Evolutionary conservation across 2,888 invertebrate species (phyloP).

Genomic region (Periphyllus acericola): DNA sequence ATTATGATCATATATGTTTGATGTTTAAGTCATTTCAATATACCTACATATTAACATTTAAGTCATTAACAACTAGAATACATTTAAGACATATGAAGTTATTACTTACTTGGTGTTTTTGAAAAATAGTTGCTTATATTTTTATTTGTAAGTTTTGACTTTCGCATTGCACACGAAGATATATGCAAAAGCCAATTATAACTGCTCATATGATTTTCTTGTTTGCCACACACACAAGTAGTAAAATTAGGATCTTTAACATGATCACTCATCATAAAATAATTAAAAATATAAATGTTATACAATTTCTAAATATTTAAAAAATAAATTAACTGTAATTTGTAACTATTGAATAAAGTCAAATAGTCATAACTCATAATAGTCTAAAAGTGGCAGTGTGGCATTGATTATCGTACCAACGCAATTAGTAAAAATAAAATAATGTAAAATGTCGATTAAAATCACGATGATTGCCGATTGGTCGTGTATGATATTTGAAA

Average conservation of each 20-base stretch:
- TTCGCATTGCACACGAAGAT: constrained; percentile 3
- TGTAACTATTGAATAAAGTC: not conserved
- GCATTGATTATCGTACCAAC: not conserved
- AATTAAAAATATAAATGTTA: constrained; percentile 9
- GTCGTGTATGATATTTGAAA: constrained; percentile 1
- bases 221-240: constrained; percentile 10
- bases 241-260: constrained; percentile 8
- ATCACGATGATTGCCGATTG: not conserved
- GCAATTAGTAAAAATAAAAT: not conserved
- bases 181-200: constrained; percentile 18
- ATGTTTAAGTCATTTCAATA: no score
- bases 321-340: not conserved
- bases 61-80: no score
- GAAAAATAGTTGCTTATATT: constrained; percentile 13
- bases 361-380: not conserved
- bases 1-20: no score
- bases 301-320: constrained; percentile 3
- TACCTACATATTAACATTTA: no score
- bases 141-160: constrained; percentile 3
- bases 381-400: not conserved
- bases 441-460: not conserved
- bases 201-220: constrained; percentile 12
- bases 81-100: no score
- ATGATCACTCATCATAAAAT: constrained; percentile 17
- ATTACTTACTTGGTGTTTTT: constrained; percentile 5